These are phyloP conservation scores for Netelia fuscicornis DNA, from an alignment of 2,888 invertebrate species.

Conservation along the genomic window DNA sequence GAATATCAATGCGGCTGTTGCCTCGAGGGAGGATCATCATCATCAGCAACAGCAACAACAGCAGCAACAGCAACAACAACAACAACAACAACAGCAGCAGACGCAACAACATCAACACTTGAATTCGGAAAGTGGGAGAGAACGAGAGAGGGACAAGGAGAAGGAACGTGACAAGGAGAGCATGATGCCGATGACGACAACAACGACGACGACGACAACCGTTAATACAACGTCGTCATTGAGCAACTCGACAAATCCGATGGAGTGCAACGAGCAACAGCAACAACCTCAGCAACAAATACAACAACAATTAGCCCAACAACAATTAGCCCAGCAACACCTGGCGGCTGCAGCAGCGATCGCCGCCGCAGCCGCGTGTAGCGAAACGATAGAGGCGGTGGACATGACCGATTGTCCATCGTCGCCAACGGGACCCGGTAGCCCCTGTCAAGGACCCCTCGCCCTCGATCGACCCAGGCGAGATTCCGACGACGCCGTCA, in stretches of 20 bases:
- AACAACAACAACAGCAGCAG: slow-evolving; percentile 67
- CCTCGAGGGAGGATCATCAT: slow-evolving; percentile 83
- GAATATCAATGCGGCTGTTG: slow-evolving; percentile 89
- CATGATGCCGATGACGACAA: slow-evolving; percentile 68
- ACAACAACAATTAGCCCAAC: slow-evolving; percentile 55
- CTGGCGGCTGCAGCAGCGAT: slow-evolving; percentile 60
- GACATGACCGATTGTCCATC: slow-evolving; percentile 77
- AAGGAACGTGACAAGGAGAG: slow-evolving; percentile 71
- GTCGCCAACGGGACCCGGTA: slow-evolving; percentile 72
- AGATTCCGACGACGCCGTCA: slow-evolving; percentile 82
- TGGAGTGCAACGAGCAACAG: slow-evolving; percentile 78
- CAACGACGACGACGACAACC: slow-evolving; percentile 65
- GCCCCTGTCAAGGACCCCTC: slow-evolving; percentile 84
- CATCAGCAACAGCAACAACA: slow-evolving; percentile 86
- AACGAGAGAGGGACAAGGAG: slow-evolving; percentile 74
- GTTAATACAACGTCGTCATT: slow-evolving; percentile 73
- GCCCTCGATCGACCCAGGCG: slow-evolving; percentile 82
- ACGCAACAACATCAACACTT: slow-evolving; percentile 66
- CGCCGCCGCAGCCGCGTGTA: slow-evolving; percentile 72
- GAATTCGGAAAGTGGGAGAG: slow-evolving; percentile 71
- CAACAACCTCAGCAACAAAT: slow-evolving; percentile 62
- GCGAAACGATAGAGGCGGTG: slow-evolving; percentile 79
- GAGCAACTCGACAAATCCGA: slow-evolving; percentile 69
- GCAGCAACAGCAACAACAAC: slow-evolving; percentile 85
- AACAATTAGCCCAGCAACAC: slow-evolving; percentile 36